phyloP scores from a whole-genome alignment of 2,113 vertebrate species.

The Seriola rivoliana region DNA sequence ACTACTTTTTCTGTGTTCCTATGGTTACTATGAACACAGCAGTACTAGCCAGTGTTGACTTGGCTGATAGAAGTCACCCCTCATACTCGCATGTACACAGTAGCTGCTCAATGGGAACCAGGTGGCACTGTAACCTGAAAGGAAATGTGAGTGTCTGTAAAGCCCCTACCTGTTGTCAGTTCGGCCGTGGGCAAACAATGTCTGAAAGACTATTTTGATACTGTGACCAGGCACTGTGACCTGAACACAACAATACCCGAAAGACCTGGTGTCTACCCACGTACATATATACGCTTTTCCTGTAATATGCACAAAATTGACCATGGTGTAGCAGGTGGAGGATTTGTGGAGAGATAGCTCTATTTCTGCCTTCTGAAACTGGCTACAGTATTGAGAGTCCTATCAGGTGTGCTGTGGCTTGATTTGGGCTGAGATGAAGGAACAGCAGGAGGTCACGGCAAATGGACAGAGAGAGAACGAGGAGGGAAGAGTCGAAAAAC shows the following conservation, averaged over 20 bases:
- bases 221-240: background rate
- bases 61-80: background rate
- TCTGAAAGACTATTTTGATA: slow-evolving; percentile 30
- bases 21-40: slow-evolving; percentile 48
- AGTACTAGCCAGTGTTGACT: slow-evolving; percentile 31
- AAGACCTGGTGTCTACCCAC: background rate
- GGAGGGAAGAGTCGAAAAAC: slow-evolving; percentile 43
- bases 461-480: slow-evolving; percentile 49
- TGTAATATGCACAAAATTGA: slow-evolving; percentile 41
- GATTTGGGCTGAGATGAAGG: slow-evolving; percentile 69
- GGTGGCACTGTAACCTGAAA: slow-evolving; percentile 21
- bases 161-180: slow-evolving; percentile 22
- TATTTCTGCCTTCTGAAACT: slow-evolving; percentile 38
- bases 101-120: slow-evolving; percentile 31
- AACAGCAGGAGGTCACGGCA: slow-evolving; percentile 65
- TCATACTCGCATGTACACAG: slow-evolving; percentile 16
- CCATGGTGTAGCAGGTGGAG: slow-evolving; percentile 18
- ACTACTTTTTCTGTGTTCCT: slow-evolving; percentile 13
- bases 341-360: slow-evolving; percentile 30
- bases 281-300: slow-evolving; percentile 3
- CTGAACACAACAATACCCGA: slow-evolving; percentile 23
- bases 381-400: slow-evolving; percentile 45
- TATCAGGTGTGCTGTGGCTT: slow-evolving; percentile 51
- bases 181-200: slow-evolving; percentile 15
- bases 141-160: slow-evolving; percentile 18